Evolutionary conservation across 2,888 invertebrate genomes (phyloP).

Genomic region (Heteromurus nitidus): DNA sequence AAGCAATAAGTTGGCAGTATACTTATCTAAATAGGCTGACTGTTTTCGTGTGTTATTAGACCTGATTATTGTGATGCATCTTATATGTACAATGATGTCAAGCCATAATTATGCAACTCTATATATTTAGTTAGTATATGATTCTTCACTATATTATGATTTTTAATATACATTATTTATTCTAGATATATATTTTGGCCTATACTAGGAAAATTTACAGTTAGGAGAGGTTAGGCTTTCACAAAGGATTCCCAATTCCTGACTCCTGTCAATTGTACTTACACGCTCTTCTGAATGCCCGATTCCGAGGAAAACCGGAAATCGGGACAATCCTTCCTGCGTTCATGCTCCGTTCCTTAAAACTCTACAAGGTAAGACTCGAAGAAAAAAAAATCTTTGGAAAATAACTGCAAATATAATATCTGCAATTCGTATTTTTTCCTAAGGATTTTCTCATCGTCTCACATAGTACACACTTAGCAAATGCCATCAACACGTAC

Average conservation of each 20-base stretch:
- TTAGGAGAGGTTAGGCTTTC: slow-evolving; percentile 72
- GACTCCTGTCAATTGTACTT: slow-evolving; percentile 73
- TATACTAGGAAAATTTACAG: slow-evolving; percentile 62
- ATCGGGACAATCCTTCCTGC: slow-evolving; percentile 43
- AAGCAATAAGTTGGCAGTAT: too few species aligned
- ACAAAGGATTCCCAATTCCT: slow-evolving; percentile 69
- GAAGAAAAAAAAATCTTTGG: neutral
- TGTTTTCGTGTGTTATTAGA: too few species aligned
- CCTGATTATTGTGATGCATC: too few species aligned
- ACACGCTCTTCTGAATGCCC: slow-evolving; percentile 72
- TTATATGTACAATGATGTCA: too few species aligned
- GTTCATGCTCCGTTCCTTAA: slow-evolving; percentile 64
- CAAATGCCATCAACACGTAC: slow-evolving; percentile 26
- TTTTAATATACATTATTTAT: neutral
- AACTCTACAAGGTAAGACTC: slow-evolving; percentile 12
- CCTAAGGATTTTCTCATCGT: neutral
- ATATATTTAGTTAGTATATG: too few species aligned
- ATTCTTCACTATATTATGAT: neutral
- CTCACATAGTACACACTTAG: slow-evolving; percentile 19
- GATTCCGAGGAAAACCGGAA: slow-evolving; percentile 32
- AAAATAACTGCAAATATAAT: slow-evolving; percentile 24
- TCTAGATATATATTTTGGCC: neutral
- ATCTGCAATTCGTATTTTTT: too few species aligned
- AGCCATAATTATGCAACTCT: too few species aligned
- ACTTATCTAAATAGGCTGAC: too few species aligned